A percentile compares a stretch with the other conserved stretches of the same genome.
Conservation (phyloP, 1,140 invertebrate genomes). For the Pseudomyrmex cubaensis region DNA sequence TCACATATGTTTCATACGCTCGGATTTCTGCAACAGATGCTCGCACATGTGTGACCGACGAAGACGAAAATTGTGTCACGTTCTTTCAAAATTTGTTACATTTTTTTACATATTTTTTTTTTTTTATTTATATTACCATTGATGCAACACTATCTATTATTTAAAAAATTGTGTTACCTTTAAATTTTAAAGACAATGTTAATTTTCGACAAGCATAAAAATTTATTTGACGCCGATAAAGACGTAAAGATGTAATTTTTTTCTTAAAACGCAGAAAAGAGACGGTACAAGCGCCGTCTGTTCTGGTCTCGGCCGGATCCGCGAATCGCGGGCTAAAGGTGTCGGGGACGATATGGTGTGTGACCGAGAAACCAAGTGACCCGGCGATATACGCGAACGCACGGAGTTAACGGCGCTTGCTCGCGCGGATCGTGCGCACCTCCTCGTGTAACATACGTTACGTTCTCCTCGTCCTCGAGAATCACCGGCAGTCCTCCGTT, state of each 20-base stretch:
- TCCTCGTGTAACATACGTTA: conserved; percentile 50
- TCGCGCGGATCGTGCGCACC: conserved; percentile 72
- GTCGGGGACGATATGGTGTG: conserved; percentile 69
- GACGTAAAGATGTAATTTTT: background rate
- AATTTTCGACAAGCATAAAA: too few species aligned
- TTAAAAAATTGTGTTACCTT: too few species aligned
- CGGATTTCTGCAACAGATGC: conserved; percentile 42
- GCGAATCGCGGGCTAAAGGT: conserved; percentile 44
- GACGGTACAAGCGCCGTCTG: too few species aligned
- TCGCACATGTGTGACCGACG: background rate
- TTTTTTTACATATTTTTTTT: too few species aligned
- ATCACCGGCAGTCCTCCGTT: conserved; percentile 31
- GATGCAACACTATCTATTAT: too few species aligned
- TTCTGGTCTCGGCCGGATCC: background rate
- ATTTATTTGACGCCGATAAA: too few species aligned
- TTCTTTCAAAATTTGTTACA: background rate
- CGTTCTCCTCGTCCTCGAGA: conserved; percentile 59
- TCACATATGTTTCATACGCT: conserved; percentile 32
- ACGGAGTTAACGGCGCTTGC: conserved; percentile 80
- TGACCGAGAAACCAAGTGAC: conserved; percentile 85
- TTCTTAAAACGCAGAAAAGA: too few species aligned
- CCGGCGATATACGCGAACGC: conserved; percentile 77
- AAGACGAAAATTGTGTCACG: conserved; percentile 1
- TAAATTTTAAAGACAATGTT: too few species aligned
- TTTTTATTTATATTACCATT: too few species aligned